Evolutionary conservation across 2,797 vertebrate genomes (phyloP).

Genomic region (Tiaroga cobitis): DNA sequence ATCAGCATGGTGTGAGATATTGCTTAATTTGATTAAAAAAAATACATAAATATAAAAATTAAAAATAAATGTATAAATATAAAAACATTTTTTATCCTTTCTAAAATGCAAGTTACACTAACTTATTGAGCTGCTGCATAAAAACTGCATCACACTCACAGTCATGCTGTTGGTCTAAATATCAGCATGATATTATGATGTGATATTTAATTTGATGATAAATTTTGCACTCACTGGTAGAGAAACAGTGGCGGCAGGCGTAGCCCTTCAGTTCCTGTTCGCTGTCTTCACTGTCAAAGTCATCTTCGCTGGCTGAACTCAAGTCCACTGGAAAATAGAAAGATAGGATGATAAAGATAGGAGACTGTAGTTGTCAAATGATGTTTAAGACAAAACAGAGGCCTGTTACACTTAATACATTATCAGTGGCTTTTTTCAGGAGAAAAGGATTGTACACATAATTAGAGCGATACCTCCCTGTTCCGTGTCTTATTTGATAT

Average conservation of each 20-base stretch:
- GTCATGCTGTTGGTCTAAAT: not conserved
- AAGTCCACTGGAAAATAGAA: constrained; percentile 87
- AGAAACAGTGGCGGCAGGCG: constrained; percentile 99
- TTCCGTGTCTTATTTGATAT: constrained; percentile 26
- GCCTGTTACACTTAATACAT: constrained; percentile 3
- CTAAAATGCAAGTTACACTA: not conserved
- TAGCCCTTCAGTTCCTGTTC: constrained; percentile 99
- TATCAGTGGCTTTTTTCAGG: constrained; percentile 30
- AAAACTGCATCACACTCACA: not conserved
- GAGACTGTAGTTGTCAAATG: not conserved
- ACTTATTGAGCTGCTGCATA: not conserved
- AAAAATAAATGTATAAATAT: not conserved
- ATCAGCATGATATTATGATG: not conserved
- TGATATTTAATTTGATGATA: constrained; percentile 6
- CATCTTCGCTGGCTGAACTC: constrained; percentile 99
- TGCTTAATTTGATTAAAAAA: not conserved
- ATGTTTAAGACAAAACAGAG: not conserved
- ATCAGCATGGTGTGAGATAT: not conserved
- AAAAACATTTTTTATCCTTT: not conserved
- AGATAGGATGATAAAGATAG: constrained; percentile 2
- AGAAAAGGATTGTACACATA: not conserved
- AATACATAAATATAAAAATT: not conserved
- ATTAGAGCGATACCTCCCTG: constrained; percentile 6
- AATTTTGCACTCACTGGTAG: constrained; percentile 87
- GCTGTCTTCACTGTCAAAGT: constrained; percentile 99